These are phyloP conservation scores for Brevipalpus yothersi DNA, from an alignment of 1,140 invertebrate genomes.

Conservation along the genomic window DNA sequence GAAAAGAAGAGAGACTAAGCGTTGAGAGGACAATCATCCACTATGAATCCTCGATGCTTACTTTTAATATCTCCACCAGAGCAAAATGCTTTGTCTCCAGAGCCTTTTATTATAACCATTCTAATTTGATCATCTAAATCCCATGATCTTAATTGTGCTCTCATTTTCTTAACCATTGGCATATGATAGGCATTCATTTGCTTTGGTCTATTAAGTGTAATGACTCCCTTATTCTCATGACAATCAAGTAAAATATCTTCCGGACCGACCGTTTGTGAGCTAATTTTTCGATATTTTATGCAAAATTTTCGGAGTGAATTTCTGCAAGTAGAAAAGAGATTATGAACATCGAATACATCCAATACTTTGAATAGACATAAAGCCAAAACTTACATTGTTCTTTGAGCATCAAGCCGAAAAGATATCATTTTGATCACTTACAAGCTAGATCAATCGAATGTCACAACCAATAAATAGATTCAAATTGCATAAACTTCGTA, in stretches of 20 bases:
- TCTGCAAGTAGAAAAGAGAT: too few relatives aligned
- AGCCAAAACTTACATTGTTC: too few relatives aligned
- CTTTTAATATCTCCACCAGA: slow-evolving; percentile 85
- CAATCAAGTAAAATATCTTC: slow-evolving; percentile 25
- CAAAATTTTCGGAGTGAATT: too few relatives aligned
- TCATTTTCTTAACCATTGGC: slow-evolving; percentile 64
- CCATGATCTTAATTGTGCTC: slow-evolving; percentile 56
- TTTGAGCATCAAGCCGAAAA: too few relatives aligned
- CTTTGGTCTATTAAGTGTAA: slow-evolving; percentile 78
- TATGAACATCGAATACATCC: too few relatives aligned
- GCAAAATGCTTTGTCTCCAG: slow-evolving; percentile 85
- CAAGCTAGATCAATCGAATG: too few relatives aligned
- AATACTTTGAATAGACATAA: too few relatives aligned
- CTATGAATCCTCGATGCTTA: slow-evolving; percentile 10
- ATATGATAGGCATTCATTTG: slow-evolving; percentile 74
- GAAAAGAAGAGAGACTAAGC: slow-evolving; percentile 8
- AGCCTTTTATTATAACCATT: slow-evolving; percentile 69
- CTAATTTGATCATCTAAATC: slow-evolving; percentile 39
- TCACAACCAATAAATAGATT: too few relatives aligned
- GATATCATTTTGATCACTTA: too few relatives aligned
- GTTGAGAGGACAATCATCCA: background rate
- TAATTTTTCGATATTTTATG: too few relatives aligned
- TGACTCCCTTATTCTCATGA: slow-evolving; percentile 35
- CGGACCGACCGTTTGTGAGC: too few relatives aligned
- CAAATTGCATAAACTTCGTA: too few relatives aligned